Conservation (phyloP, 2,888 invertebrate genomes). For the Drosophila demipolita region DNA sequence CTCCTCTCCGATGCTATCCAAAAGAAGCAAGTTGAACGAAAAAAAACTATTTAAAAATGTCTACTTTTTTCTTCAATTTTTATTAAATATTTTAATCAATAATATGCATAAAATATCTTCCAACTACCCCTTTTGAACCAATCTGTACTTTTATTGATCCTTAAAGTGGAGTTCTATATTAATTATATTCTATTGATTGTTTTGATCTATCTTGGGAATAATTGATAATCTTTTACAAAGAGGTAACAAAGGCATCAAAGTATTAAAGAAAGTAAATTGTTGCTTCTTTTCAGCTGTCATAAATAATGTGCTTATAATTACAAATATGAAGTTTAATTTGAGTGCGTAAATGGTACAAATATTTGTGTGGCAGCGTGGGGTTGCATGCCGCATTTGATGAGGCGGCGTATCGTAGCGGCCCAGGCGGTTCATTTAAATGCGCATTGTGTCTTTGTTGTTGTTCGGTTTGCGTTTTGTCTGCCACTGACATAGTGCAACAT, state of each 20-base stretch:
- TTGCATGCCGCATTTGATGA: neutral
- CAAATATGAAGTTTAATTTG: slow-evolving; percentile 26
- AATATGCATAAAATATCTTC: neutral
- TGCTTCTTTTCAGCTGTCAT: slow-evolving; percentile 9
- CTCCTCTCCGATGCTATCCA: neutral
- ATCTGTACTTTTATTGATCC: no score
- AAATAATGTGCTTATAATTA: slow-evolving; percentile 47
- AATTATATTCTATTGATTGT: no score
- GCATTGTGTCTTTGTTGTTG: slow-evolving; percentile 19
- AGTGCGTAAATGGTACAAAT: slow-evolving; percentile 5
- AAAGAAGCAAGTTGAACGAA: no score
- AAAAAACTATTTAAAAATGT: no score
- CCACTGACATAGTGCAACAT: slow-evolving; percentile 42
- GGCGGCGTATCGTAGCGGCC: neutral
- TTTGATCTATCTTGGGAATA: neutral
- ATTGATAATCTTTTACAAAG: neutral
- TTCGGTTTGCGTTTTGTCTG: slow-evolving; percentile 14
- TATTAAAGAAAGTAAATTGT: neutral
- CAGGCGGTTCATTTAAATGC: slow-evolving; percentile 27
- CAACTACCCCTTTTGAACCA: neutral
- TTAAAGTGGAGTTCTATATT: no score
- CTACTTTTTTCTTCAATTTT: no score
- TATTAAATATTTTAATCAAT: no score
- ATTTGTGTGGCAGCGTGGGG: slow-evolving; percentile 18
- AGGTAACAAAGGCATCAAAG: no score